Conservation (phyloP, 2,113 vertebrate genomes). For the Trochalopteron elliotii region DNA sequence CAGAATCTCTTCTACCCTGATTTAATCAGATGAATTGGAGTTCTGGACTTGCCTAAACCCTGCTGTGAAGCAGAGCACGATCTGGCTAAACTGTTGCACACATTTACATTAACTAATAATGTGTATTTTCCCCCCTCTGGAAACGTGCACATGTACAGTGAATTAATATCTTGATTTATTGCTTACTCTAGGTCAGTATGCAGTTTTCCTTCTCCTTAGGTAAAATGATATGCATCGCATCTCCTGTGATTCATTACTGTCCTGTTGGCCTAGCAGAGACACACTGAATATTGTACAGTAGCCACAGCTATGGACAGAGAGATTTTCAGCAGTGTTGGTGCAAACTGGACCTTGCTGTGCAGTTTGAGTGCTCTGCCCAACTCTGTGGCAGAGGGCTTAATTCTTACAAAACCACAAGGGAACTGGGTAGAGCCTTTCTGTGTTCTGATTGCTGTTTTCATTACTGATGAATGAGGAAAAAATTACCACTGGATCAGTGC, state of each 20-base stretch:
- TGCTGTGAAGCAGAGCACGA: rapidly evolving
- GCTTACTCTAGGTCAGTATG: not conserved
- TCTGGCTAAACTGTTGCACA: not conserved
- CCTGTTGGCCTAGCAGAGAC: not conserved
- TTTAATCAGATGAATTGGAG: not conserved
- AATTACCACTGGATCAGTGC: not conserved
- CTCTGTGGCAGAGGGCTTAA: not conserved
- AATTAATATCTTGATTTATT: not conserved
- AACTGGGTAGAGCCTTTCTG: not conserved
- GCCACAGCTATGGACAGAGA: not conserved
- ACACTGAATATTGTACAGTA: not conserved
- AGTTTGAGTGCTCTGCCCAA: not conserved
- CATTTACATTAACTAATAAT: not conserved
- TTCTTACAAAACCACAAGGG: not conserved
- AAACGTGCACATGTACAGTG: not conserved
- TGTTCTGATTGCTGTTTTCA: not conserved
- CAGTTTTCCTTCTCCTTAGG: not conserved
- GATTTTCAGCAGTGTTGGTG: not conserved
- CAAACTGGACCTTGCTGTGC: not conserved
- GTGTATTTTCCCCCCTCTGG: not conserved
- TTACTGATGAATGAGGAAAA: not conserved
- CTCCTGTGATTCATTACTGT: not conserved
- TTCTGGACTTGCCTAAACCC: not conserved
- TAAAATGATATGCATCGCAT: not conserved
- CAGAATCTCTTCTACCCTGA: not conserved